Base-by-base conservation (phyloP, 2,797 vertebrate genomes). In the Prunella strophiata region DNA sequence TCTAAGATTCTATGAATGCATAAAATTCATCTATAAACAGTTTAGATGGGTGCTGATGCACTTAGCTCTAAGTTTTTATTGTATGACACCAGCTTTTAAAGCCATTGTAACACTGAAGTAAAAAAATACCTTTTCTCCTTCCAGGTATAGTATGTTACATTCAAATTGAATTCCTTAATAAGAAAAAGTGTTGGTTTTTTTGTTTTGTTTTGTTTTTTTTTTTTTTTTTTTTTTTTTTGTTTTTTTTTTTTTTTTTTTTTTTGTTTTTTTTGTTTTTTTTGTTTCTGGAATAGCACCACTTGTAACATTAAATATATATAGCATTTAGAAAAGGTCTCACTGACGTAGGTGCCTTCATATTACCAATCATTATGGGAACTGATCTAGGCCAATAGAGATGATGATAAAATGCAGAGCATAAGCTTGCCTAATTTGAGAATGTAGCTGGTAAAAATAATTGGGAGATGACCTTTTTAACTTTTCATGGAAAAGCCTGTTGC, bases 341-440 rank as follows among this genome's bases (percentile, higher is more conserved):
- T 76, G 30, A 91, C 6, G 1, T 51, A 51, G 12, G 9, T 73
- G n/a, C 19, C 34, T 81, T 68, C 5, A 0, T 91, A 91, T 91
- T 70, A 67, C 17, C 32, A 47, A 2, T 80, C n/a, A 29, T 54
- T 62, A 57, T 45, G 54, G 67, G 91, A 88, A 75, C 7, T 81
- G 47, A 57, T 1, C 0, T 5, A 66, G n/a, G 8, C 40, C 57
- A 88, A 20, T 47, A 55, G 65, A 73, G 13, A 25, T 74, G 10
- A 68, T 57, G 66, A 91, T 76, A 85, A 91, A 91, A 86, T 52
- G 9, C 42, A 65, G 91, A 94, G 62, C 7, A 81, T 62, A 93
- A 85, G 6, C 30, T 71, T 89, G 19, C 23, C 34, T 93, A 88
- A 72, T 88, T 82, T 77, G 40, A 74, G 45, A 84, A 79, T 61